These are phyloP conservation scores for Acleris cristana DNA, from an alignment of 2,888 invertebrate genomes.

Conservation along the genomic window DNA sequence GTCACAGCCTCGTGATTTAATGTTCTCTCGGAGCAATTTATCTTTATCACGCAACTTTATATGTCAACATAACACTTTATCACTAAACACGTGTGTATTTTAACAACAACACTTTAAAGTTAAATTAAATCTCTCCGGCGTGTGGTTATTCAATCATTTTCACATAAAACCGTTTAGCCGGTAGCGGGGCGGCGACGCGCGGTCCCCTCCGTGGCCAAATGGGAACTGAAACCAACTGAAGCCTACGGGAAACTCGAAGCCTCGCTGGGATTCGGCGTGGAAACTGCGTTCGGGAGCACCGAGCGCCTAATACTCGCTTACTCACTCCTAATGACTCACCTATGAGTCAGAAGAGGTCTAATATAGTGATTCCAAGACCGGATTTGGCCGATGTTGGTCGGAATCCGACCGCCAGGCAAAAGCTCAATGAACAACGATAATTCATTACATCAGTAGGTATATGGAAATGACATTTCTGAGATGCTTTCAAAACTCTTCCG, in stretches of 20 bases:
- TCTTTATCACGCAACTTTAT: conserved; percentile 34
- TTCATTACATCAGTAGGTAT: conserved; percentile 52
- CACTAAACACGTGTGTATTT: conserved; percentile 45
- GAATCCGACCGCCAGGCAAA: conserved; percentile 59
- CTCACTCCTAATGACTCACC: conserved; percentile 56
- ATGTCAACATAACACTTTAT: conserved; percentile 42
- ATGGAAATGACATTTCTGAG: conserved; percentile 67
- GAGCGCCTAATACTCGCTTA: conserved; percentile 51
- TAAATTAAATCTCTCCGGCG: conserved; percentile 41
- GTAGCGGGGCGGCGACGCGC: conserved; percentile 45
- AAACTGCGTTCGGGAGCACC: conserved; percentile 51
- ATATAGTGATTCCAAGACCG: conserved; percentile 40
- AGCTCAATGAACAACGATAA: conserved; percentile 77
- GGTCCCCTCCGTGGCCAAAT: conserved; percentile 57
- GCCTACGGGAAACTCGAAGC: conserved; percentile 78
- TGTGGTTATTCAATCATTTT: conserved; percentile 75
- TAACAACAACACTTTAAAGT: conserved; percentile 46
- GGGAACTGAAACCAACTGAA: conserved; percentile 62
- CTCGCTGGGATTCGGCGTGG: conserved; percentile 72
- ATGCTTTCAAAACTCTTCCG: conserved; percentile 46
- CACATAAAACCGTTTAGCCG: conserved; percentile 59
- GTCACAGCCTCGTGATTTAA: conserved; percentile 42
- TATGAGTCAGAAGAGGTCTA: conserved; percentile 64
- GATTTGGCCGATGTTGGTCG: conserved; percentile 54
- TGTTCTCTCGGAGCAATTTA: conserved; percentile 42